phyloP scores from a whole-genome alignment of 2,797 vertebrate genomes.

The Heteromormyrus szaboi region DNA sequence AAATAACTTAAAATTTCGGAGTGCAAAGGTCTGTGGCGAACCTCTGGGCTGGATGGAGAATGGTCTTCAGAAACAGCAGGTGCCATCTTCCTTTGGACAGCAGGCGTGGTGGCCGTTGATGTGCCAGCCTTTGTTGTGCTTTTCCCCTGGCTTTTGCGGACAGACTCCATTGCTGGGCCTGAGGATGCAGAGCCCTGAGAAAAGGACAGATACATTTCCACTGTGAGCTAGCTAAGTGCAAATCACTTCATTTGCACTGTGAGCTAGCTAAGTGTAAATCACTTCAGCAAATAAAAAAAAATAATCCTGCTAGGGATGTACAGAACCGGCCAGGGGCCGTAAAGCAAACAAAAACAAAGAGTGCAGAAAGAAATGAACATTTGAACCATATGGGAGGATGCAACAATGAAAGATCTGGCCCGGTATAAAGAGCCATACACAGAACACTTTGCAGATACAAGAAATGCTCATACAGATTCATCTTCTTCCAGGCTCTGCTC shows the following conservation, averaged over 20 bases:
- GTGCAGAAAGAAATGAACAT: background rate
- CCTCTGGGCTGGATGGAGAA: background rate
- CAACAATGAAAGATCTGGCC: background rate
- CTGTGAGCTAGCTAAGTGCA: background rate
- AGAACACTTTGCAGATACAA: background rate
- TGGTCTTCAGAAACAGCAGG: background rate
- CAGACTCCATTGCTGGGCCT: background rate
- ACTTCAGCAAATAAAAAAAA: background rate
- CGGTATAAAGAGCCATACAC: background rate
- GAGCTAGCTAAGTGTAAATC: background rate
- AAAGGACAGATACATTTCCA: background rate
- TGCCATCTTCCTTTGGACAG: background rate
- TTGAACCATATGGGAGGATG: background rate
- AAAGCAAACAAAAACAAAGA: background rate
- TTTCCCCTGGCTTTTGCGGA: background rate
- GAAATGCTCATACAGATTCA: background rate
- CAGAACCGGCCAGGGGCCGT: background rate
- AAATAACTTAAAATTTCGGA: background rate
- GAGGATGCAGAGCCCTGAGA: background rate
- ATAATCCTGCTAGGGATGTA: too few relatives aligned
- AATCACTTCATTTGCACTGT: background rate
- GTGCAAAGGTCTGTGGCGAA: background rate
- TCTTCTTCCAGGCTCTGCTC: background rate
- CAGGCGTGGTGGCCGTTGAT: background rate
- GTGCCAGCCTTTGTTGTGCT: background rate